phyloP scores from a whole-genome alignment of 1,140 invertebrate genomes.

The Temnothorax curvispinosus region DNA sequence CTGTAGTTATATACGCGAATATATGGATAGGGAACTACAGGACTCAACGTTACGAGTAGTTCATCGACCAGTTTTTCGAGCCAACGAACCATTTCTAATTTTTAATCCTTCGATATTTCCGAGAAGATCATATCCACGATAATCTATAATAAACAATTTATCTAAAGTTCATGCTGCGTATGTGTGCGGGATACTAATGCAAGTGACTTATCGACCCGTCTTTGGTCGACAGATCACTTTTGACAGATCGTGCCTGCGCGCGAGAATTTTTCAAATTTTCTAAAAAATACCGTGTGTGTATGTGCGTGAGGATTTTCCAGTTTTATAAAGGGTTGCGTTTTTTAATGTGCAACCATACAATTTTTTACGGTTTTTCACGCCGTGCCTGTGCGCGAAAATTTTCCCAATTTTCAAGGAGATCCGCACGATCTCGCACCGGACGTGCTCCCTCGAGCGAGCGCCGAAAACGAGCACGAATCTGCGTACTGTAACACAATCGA shows the following conservation, averaged over 20 bases:
- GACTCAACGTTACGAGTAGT: not conserved
- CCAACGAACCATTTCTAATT: not conserved
- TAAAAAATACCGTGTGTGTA: not conserved
- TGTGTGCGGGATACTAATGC: not conserved
- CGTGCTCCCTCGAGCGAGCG: slow-evolving; percentile 35
- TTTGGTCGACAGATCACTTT: not conserved
- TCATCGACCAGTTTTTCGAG: slow-evolving; percentile 1
- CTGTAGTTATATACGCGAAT: slow-evolving; percentile 6
- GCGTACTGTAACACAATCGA: slow-evolving; percentile 54
- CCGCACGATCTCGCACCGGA: slow-evolving; percentile 2
- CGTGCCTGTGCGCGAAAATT: slow-evolving; percentile 54
- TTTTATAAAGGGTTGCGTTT: slow-evolving; percentile 29
- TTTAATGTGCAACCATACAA: not conserved
- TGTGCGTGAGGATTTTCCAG: slow-evolving; percentile 39
- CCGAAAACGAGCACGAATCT: slow-evolving; percentile 39
- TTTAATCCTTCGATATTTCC: not conserved
- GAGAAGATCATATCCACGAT: not conserved
- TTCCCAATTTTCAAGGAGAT: slow-evolving; percentile 21
- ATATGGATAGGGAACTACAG: not conserved
- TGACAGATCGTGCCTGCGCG: not conserved
- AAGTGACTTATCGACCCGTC: not conserved
- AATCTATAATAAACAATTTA: not conserved
- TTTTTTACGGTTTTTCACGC: slow-evolving; percentile 36
- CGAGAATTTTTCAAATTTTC: slow-evolving; percentile 7
- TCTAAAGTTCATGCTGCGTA: not conserved